Percentiles rank a stretch among this genome's conserved stretches.
phyloP scores from a whole-genome alignment of 2,113 vertebrate species.

The Coptodon rendalli region DNA sequence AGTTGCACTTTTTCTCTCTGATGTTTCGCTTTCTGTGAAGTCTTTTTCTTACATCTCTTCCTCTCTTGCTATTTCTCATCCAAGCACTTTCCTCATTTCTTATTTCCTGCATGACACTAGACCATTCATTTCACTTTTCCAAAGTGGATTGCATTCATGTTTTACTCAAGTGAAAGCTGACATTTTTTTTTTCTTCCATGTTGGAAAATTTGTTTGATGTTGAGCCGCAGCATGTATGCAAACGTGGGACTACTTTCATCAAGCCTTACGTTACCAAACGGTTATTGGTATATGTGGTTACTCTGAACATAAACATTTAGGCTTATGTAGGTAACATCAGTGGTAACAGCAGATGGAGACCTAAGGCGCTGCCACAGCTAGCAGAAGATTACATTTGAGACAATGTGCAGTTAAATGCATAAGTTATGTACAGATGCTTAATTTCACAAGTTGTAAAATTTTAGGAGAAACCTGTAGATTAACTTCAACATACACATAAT shows the following conservation, averaged over 20 bases:
- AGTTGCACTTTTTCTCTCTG: not conserved
- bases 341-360: not conserved
- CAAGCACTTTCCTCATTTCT: not conserved
- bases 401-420: not conserved
- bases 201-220: not conserved
- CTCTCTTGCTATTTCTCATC: not conserved
- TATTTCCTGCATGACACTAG: not conserved
- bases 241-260: not conserved
- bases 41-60: not conserved
- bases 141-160: not conserved
- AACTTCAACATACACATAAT: not conserved
- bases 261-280: not conserved
- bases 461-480: not conserved
- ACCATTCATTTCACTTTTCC: not conserved
- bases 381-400: not conserved
- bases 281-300: not conserved
- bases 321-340: not conserved
- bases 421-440: not conserved
- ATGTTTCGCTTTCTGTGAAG: slow-evolving; percentile 4
- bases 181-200: not conserved
- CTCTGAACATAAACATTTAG: not conserved
- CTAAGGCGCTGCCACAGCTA: not conserved
- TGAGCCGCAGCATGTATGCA: not conserved
- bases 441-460: not conserved
- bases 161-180: not conserved